Evolutionary conservation across 2,113 vertebrate genomes (phyloP), one percentile per base, ranked within the genome.

Genomic region (Rhegmatorhina hoffmannsi): DNA sequence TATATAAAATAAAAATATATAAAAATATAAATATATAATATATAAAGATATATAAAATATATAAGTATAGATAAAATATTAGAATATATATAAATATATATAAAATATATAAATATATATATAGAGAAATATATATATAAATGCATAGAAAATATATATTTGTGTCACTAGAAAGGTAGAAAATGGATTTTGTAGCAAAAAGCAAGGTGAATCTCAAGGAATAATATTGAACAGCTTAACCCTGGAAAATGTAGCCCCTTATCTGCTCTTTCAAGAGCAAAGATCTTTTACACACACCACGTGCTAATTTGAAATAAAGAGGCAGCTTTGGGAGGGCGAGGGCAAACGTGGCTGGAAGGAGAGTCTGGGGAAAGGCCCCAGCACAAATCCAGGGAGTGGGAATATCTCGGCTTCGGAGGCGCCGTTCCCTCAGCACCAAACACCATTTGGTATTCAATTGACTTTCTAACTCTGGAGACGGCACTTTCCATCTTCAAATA

Each of bases 401-500:
- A 95, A 95, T 47, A 74, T 53, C 86, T 77, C 1, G 12, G 74
- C 38, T 59, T 31, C 64, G 95, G 87, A 96, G 96, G 24, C 76
- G 90, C 87, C 67, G 38, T 96, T 97, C 92, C n/a, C 5, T 80
- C 94, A 63, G 91, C 87, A 96, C 93, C 96, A 36, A 97, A 94
- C 95, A 87, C 87, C 96, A 84, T 97, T 98, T 96, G 94, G 95
- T 95, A 97, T 98, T 98, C 97, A 96, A 96, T 97, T 98, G 98
- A 98, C 98, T 98, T 98, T 97, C 97, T 96, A 98, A 97, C 98
- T 98, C 96, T 86, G 97, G 93, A 97, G 97, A 94, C 97, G 97
- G 95, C 94, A 97, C 96, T 98, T 97, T 97, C 95, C 97, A 96
- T 97, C 98, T 98, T 97, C 98, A 98, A 98, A 98, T 97, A 96